Evolutionary conservation across 2,888 invertebrate species (phyloP), one percentile per base, ranked within the genome.

Genomic region (Dioctria rufipes): DNA sequence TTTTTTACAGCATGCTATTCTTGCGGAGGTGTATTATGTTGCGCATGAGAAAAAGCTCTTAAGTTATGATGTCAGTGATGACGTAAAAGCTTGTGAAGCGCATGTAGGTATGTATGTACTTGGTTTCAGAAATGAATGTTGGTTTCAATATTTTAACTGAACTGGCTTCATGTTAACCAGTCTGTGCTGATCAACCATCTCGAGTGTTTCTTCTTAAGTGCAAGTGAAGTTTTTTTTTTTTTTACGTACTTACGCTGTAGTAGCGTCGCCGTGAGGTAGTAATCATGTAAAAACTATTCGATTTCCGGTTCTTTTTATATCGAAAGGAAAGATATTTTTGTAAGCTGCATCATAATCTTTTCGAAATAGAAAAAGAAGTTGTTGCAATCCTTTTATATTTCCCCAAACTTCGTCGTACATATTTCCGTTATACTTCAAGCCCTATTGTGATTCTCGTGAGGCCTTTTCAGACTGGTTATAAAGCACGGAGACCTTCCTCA

Each of bases 31-130:
- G 25, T 39, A 40, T 13, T 6, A 2, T 13, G 61, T 25, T 43
- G 58, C 75, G 75, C 60, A 75, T 61, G 75, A 60, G 75, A 61
- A 75, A 75, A 75, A 75, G 75, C 75, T 75, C 75, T 42, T 42
- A 75, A 51, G 42, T 43, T 43, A 61, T 61, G 61, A 60, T 46
- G 75, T 60, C 75, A 75, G 42, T 40, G n/a, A 60, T 75, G 75
- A 75, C 75, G 75, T 75, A 39, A 65, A 73, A 25, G 43, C 5
- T 8, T 13, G 37, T 0, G 39, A 75, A 51, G 42, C 75, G 60
- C 69, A 46, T n/a, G 51, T 73, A 51, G 25, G 25, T 25, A 25
- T 25, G 25, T 25, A 25, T 25, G 25, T 25, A 25, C 25, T 25
- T 25, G 25, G 25, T 25, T 25, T 25, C 25, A 25, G 25, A 25